Percentiles rank a stretch among this genome's conserved stretches.
Conservation (phyloP, 2,113 vertebrate species). For the Seriola quinqueradiata region DNA sequence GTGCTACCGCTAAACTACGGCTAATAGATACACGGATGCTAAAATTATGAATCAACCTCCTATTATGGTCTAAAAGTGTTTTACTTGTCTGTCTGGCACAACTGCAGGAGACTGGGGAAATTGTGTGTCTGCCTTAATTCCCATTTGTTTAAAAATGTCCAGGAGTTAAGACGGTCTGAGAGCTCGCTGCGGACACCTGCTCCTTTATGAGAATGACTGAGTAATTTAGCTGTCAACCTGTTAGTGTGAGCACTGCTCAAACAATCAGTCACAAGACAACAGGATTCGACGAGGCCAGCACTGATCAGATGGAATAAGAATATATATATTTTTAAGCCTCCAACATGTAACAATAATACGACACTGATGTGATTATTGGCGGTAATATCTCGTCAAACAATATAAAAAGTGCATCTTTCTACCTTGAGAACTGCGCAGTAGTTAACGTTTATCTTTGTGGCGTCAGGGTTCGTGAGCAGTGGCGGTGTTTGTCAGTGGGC, state of each 20-base stretch:
- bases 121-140: background rate
- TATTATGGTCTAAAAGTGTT: background rate
- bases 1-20: background rate
- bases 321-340: background rate
- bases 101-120: background rate
- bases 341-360: too few relatives aligned
- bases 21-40: background rate
- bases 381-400: background rate
- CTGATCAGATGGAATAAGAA: background rate
- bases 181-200: slow-evolving; percentile 56
- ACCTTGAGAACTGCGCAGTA: background rate
- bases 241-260: background rate
- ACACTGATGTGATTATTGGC: background rate
- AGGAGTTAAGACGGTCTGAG: slow-evolving; percentile 30
- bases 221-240: slow-evolving; percentile 29
- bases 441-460: slow-evolving; percentile 34
- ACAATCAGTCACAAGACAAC: background rate
- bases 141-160: background rate
- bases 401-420: background rate
- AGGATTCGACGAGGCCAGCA: background rate
- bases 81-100: background rate
- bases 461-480: slow-evolving; percentile 62
- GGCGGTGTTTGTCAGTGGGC: slow-evolving; percentile 72
- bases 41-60: background rate
- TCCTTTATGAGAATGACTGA: background rate